Evolutionary conservation across 1,140 invertebrate genomes (phyloP).

Genomic region (Vanessa atalanta): DNA sequence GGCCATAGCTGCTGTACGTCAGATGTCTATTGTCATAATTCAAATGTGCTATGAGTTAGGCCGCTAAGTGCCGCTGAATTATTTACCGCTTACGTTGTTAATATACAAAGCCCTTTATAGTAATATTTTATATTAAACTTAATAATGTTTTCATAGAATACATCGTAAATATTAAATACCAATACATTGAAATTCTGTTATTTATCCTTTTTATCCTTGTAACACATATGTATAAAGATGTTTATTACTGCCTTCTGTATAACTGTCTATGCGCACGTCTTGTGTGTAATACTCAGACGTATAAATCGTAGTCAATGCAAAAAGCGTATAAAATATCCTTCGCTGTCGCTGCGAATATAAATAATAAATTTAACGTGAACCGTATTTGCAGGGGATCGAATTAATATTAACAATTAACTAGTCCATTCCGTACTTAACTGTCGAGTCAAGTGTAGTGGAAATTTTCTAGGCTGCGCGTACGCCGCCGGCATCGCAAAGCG

Average conservation of each 20-base stretch:
- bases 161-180: no score
- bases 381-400: conserved; percentile 23
- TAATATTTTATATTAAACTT: background rate
- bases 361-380: conserved; percentile 1
- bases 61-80: conserved; percentile 17
- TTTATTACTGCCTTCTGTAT: no score
- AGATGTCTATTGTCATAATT: conserved; percentile 55
- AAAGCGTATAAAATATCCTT: background rate
- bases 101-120: conserved; percentile 12
- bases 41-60: conserved; percentile 29
- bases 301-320: background rate
- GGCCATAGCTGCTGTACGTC: conserved; percentile 39
- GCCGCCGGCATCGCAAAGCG: conserved; percentile 62
- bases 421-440: conserved; percentile 43
- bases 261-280: no score
- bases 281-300: no score
- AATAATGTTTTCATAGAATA: background rate
- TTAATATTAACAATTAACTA: conserved; percentile 36
- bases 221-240: no score
- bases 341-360: conserved; percentile 5
- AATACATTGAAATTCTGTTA: no score
- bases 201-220: no score
- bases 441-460: conserved; percentile 69
- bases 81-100: conserved; percentile 18
- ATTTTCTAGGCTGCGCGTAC: conserved; percentile 59